These are phyloP conservation scores for Cataglyphis hispanica DNA, from an alignment of 1,140 invertebrate species.

Conservation along the genomic window DNA sequence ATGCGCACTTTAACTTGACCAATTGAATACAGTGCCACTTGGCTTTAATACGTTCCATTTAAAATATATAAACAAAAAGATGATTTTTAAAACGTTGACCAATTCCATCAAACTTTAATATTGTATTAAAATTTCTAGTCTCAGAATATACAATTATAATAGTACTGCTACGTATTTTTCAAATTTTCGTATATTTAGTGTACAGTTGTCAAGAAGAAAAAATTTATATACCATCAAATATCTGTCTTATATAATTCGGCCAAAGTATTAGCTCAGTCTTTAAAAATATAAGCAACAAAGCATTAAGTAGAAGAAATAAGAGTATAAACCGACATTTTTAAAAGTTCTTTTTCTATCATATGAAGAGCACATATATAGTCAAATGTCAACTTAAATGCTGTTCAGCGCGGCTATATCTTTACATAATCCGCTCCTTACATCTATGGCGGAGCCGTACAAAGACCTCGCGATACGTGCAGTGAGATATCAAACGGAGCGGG, in stretches of 20 bases:
- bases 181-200: neutral
- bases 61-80: neutral
- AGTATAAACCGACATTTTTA: neutral
- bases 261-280: neutral
- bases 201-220: neutral
- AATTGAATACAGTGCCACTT: constrained; percentile 12
- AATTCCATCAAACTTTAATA: neutral
- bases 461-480: constrained; percentile 65
- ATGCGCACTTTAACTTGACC: constrained; percentile 40
- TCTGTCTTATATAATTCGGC: neutral
- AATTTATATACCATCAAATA: neutral
- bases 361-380: neutral
- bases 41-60: neutral
- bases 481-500: constrained; percentile 80
- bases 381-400: constrained; percentile 7
- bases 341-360: neutral
- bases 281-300: neutral
- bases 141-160: neutral
- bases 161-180: neutral
- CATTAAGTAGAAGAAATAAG: neutral
- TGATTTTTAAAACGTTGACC: neutral
- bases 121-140: neutral
- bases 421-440: constrained; percentile 57
- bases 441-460: constrained; percentile 47
- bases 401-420: neutral